phyloP scores from a whole-genome alignment of 2,797 vertebrate genomes.

The Acanthiza pusilla region DNA sequence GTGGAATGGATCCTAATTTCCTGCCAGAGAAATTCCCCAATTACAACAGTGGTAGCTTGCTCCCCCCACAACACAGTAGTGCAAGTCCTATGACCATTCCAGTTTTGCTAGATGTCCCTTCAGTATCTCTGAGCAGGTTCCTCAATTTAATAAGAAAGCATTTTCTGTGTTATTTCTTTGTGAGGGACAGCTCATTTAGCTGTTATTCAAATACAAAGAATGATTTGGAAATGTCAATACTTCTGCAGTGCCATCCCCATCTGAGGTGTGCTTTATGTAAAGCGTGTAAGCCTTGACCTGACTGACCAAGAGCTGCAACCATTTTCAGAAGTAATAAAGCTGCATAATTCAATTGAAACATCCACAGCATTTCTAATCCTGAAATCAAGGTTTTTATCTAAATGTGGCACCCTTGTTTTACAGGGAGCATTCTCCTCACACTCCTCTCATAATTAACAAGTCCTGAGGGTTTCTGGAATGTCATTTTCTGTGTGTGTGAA shows the following conservation, averaged over 20 bases:
- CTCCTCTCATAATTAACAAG: background rate
- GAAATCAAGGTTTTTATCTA: background rate
- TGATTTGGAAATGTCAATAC: background rate
- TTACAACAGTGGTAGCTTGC: background rate
- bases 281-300: background rate
- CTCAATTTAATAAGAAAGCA: background rate
- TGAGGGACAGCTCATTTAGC: background rate
- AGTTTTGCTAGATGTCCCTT: background rate
- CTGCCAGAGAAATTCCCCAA: background rate
- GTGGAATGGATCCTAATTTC: background rate
- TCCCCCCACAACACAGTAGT: accelerated
- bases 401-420: background rate
- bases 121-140: background rate
- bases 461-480: background rate
- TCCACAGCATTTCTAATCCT: background rate
- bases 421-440: background rate
- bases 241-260: background rate
- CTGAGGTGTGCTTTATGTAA: background rate
- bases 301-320: background rate
- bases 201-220: background rate
- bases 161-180: background rate
- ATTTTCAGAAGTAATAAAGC: background rate
- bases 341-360: background rate
- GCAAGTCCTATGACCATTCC: background rate
- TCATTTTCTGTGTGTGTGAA: background rate